Conservation (phyloP, 2,113 vertebrate genomes). For the Microtus pennsylvanicus region DNA sequence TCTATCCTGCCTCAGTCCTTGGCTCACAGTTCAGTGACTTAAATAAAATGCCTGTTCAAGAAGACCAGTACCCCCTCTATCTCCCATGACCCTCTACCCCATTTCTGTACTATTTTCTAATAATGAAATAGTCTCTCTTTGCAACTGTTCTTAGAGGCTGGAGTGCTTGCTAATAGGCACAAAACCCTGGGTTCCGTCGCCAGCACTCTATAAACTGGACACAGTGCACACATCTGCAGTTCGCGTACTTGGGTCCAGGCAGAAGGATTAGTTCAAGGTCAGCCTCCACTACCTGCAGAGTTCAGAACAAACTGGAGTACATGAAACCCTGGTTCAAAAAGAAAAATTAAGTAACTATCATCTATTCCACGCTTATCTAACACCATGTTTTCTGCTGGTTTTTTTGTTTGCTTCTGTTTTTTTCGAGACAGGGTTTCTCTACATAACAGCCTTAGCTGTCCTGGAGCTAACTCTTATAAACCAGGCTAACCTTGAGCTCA, state of each 20-base stretch:
- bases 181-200: background rate
- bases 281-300: background rate
- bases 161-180: background rate
- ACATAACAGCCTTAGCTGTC: no score
- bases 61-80: background rate
- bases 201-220: background rate
- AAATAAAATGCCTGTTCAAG: slow-evolving; percentile 29
- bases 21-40: slow-evolving; percentile 27
- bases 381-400: background rate
- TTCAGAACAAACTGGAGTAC: no score
- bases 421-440: no score
- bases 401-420: no score
- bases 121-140: background rate
- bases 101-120: background rate
- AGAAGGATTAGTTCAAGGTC: background rate
- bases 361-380: background rate
- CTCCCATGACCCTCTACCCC: background rate
- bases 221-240: background rate
- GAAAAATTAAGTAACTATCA: background rate
- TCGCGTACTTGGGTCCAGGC: no score
- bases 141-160: background rate
- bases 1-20: background rate
- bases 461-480: no score
- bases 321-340: background rate
- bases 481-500: no score